Evolutionary conservation across 2,888 invertebrate species (phyloP), one percentile per base, ranked within the genome.

Genomic region (Drepanosiphum platanoidis): DNA sequence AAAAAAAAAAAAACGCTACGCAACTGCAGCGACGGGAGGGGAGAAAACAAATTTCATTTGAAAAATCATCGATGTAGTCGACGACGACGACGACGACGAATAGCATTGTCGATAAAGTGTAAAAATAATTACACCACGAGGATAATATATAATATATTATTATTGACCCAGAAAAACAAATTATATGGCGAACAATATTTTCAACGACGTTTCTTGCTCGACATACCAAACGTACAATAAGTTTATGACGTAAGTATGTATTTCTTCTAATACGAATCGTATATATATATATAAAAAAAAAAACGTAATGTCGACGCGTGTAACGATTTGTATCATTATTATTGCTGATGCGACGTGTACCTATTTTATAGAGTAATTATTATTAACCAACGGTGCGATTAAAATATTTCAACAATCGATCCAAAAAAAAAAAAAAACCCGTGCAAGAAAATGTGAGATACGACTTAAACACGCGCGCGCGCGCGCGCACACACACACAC

Each of bases 401-500:
- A 30, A 72, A 46, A 32, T 32, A 52, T 22, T 74, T 7, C 22
- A 32, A 74, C 74, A 74, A 74, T 74, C 74, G 74, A 68, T 42
- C 42, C 32, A 32, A n/a, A 46, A 79, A 32, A 11, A 34, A 77
- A 77, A 61, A n/a, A 34, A n/a, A 13, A 34, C n/a, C 2, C 18
- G 30, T n/a, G 78, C n/a, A n/a, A 15, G 52, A 5, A 22, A 52
- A 52, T 18, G 42, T 30, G 36, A 22, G 42, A 46, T 79, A 66
- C 27, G 32, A 52, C 79, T 68, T 52, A 34, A 68, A n/a, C 79
- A 52, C 34, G 42, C 34, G 46, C 13, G 5, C 9, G 22, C 5
- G 22, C 22, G n/a, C 30, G 27, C 68, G 71, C 70, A 70, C 80
- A 58, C 71, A 80, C n/a, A n/a, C n/a, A n/a, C 79, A 52, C 34